These are phyloP conservation scores for Hozukius guyotensis DNA, from an alignment of 2,797 vertebrate genomes.

Conservation along the genomic window DNA sequence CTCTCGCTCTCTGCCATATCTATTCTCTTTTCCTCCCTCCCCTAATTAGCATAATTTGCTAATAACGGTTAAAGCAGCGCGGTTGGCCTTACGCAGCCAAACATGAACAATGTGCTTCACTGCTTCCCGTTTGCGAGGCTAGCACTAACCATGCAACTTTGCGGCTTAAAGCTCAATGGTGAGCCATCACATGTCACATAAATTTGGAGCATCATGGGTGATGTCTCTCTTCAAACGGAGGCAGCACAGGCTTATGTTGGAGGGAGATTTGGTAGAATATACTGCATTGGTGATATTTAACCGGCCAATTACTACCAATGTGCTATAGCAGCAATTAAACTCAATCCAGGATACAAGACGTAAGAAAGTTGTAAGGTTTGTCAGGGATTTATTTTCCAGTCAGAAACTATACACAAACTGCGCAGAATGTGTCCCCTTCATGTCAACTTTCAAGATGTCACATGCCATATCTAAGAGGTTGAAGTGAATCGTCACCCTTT, in stretches of 20 bases:
- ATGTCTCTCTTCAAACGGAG: constrained; percentile 58
- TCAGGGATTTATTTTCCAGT: constrained; percentile 13
- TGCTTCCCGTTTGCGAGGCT: neutral
- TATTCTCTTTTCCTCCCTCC: neutral
- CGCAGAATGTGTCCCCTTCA: constrained; percentile 1
- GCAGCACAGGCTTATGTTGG: constrained; percentile 33
- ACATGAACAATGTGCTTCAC: constrained; percentile 15
- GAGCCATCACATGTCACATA: constrained; percentile 52
- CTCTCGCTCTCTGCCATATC: neutral
- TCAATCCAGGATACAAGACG: neutral
- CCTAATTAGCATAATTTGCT: constrained; percentile 12
- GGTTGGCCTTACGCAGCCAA: neutral
- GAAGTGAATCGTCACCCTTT: constrained; percentile 53
- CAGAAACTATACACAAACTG: constrained; percentile 11
- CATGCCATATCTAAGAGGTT: constrained; percentile 43
- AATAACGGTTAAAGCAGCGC: neutral
- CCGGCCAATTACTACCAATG: neutral
- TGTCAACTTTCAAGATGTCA: constrained; percentile 49
- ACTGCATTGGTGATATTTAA: constrained; percentile 8
- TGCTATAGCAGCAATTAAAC: constrained; percentile 8
- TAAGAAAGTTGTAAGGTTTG: neutral
- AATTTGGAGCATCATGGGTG: constrained; percentile 59
- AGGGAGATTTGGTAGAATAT: constrained; percentile 35
- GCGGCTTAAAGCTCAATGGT: constrained; percentile 29
- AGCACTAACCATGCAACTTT: constrained; percentile 19